These are phyloP conservation scores for Scaptodrosophila latifasciaeformis DNA, from an alignment of 2,888 invertebrate species.

Conservation along the genomic window DNA sequence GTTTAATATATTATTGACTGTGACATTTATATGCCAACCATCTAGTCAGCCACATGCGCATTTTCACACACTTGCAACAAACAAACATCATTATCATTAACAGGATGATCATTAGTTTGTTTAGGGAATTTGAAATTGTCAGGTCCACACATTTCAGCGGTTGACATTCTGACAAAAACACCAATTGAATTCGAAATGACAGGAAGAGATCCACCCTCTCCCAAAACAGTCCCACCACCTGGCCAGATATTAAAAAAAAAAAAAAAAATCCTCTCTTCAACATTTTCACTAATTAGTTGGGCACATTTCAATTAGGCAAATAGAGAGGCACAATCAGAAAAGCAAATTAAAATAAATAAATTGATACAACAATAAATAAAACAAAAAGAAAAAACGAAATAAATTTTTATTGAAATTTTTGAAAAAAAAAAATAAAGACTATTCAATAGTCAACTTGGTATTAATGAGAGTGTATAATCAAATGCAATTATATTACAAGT, in stretches of 20 bases:
- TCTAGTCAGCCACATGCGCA: conserved; percentile 45
- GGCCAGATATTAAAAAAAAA: not conserved
- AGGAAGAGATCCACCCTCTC: not conserved
- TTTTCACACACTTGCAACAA: conserved; percentile 56
- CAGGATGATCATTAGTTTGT: too few relatives aligned
- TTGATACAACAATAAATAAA: not conserved
- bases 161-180: conserved; percentile 51
- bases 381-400: not conserved
- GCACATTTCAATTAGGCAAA: conserved; percentile 50
- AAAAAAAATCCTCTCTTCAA: conserved; percentile 45
- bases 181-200: conserved; percentile 37
- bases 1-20: conserved; percentile 57
- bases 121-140: too few relatives aligned
- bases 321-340: not conserved
- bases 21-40: conserved; percentile 43
- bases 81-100: conserved; percentile 2
- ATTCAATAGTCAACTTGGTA: too few relatives aligned
- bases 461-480: conserved; percentile 6
- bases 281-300: conserved; percentile 52
- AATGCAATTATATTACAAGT: conserved; percentile 1
- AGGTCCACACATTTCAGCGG: conserved; percentile 45
- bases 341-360: conserved; percentile 17
- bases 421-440: too few relatives aligned
- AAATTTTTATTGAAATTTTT: too few relatives aligned
- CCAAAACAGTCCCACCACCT: too few relatives aligned